A percentile compares a stretch with the other conserved stretches of the same genome.
Conservation (phyloP, 2,113 vertebrate species). For the Rhinogobius similis region DNA sequence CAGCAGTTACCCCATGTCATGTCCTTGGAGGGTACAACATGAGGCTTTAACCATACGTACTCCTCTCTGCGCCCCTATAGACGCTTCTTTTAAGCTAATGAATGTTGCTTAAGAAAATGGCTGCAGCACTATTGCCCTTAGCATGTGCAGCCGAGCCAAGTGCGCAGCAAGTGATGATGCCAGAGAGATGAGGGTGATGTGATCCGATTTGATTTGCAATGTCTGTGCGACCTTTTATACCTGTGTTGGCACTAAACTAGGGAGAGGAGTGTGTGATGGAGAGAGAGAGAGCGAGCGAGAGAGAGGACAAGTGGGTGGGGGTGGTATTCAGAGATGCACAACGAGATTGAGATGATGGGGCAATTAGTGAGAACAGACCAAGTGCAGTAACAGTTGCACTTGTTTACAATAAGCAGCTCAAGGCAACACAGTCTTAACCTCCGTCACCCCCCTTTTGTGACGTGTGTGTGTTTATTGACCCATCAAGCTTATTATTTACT, state of each 20-base stretch:
- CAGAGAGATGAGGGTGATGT: constrained; percentile 59
- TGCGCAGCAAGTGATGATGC: constrained; percentile 29
- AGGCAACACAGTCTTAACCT: constrained; percentile 24
- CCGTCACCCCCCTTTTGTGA: constrained; percentile 12
- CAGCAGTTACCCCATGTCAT: neutral
- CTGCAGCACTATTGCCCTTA: constrained; percentile 22
- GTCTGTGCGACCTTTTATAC: constrained; percentile 73
- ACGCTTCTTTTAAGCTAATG: constrained; percentile 57
- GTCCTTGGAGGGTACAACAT: neutral
- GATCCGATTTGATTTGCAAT: constrained; percentile 69
- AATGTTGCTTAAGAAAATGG: constrained; percentile 47
- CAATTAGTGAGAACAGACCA: constrained; percentile 33
- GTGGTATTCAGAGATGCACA: neutral
- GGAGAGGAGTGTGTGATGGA: constrained; percentile 2
- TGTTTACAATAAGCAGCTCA: constrained; percentile 47
- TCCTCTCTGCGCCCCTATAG: too few relatives aligned
- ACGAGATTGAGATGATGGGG: constrained; percentile 31
- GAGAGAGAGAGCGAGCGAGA: neutral
- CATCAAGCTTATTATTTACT: constrained; percentile 17
- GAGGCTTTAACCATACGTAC: neutral
- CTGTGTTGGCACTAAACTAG: constrained; percentile 49
- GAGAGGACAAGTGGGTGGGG: neutral
- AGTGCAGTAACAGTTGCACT: constrained; percentile 22
- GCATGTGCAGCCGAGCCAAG: constrained; percentile 38
- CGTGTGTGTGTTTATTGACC: constrained; percentile 7